These are phyloP conservation scores for Gadopsis marmoratus DNA, from an alignment of 2,797 vertebrate genomes.

Conservation along the genomic window DNA sequence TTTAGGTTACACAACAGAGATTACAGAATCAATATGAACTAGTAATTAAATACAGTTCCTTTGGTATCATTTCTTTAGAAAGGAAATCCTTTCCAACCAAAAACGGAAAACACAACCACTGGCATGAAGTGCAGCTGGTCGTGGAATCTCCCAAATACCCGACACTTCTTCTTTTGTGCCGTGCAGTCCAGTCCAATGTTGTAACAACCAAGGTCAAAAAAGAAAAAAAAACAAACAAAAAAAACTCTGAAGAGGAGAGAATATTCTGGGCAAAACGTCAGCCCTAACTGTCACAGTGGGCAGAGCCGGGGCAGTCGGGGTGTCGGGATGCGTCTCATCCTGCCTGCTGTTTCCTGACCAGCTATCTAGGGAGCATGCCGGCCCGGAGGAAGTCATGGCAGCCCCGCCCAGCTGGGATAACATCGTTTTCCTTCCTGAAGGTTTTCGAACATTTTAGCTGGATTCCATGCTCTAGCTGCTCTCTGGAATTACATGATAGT, in stretches of 20 bases:
- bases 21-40: slow-evolving; percentile 22
- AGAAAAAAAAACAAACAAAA: slow-evolving; percentile 28
- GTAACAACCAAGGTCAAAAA: slow-evolving; percentile 38
- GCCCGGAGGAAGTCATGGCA: slow-evolving; percentile 74
- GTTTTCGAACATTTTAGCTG: slow-evolving; percentile 72
- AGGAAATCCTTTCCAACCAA: slow-evolving; percentile 12
- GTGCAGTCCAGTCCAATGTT: slow-evolving; percentile 34
- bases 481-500: slow-evolving; percentile 66
- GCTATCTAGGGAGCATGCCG: slow-evolving; percentile 79
- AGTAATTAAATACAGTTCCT: neutral
- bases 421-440: slow-evolving; percentile 84
- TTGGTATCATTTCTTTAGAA: slow-evolving; percentile 36
- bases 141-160: slow-evolving; percentile 50
- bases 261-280: slow-evolving; percentile 52
- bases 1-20: slow-evolving; percentile 40
- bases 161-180: slow-evolving; percentile 42
- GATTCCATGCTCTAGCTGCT: slow-evolving; percentile 71
- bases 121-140: slow-evolving; percentile 28
- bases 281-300: slow-evolving; percentile 57
- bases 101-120: slow-evolving; percentile 18
- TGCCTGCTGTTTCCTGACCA: slow-evolving; percentile 83
- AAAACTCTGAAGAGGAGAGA: slow-evolving; percentile 42
- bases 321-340: slow-evolving; percentile 83
- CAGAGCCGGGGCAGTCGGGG: slow-evolving; percentile 53
- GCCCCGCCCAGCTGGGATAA: slow-evolving; percentile 81